Evolutionary conservation across 2,888 invertebrate genomes (phyloP).

Genomic region (Hoplodrina blanda): DNA sequence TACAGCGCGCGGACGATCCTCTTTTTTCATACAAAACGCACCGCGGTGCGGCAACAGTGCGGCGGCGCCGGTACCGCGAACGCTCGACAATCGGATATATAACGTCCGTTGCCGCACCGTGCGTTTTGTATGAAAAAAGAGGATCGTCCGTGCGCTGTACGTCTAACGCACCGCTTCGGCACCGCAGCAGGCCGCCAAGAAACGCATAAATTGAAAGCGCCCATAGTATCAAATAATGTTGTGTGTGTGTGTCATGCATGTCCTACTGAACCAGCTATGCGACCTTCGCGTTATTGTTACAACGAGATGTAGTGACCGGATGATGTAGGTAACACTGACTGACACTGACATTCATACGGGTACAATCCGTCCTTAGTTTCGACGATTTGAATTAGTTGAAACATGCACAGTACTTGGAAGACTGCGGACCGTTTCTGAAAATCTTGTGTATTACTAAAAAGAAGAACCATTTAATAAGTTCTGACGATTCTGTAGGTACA

Average conservation of each 20-base stretch:
- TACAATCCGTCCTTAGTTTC: neutral
- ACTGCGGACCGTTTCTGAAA: neutral
- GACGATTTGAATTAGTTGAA: neutral
- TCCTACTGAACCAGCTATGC: slow-evolving; percentile 30
- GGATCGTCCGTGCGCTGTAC: too few species aligned
- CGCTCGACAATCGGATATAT: too few species aligned
- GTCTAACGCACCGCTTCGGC: too few species aligned
- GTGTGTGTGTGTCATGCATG: neutral
- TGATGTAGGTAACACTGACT: slow-evolving; percentile 20
- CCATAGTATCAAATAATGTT: neutral
- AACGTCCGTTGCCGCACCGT: too few species aligned
- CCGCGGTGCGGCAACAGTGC: too few species aligned
- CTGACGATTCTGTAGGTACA: neutral
- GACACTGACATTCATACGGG: slow-evolving; percentile 5
- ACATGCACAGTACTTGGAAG: neutral
- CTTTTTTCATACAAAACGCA: too few species aligned
- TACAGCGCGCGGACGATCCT: too few species aligned
- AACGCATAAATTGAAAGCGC: too few species aligned
- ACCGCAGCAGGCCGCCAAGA: too few species aligned
- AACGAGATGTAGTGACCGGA: slow-evolving; percentile 49
- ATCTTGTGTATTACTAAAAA: neutral
- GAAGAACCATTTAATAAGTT: slow-evolving; percentile 9
- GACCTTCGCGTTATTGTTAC: slow-evolving; percentile 51
- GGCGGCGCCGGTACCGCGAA: too few species aligned
- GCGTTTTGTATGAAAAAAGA: too few species aligned